phyloP scores from a whole-genome alignment of 1,140 invertebrate genomes.

The Rhopalosiphum maidis region DNA sequence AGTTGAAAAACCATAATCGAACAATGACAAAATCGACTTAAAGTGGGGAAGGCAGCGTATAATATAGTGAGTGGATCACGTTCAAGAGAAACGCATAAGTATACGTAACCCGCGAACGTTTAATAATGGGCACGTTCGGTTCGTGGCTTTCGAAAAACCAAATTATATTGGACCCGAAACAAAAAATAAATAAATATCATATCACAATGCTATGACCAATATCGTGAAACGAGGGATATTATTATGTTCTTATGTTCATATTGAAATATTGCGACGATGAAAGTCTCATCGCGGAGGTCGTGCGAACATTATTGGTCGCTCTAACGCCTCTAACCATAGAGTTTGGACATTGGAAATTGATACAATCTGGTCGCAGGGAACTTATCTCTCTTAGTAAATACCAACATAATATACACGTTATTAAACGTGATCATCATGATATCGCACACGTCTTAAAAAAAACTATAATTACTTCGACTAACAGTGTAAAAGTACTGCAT shows the following conservation, averaged over 20 bases:
- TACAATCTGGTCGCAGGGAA: background rate
- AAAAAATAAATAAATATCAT: background rate
- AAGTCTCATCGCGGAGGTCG: background rate
- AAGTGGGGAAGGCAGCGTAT: background rate
- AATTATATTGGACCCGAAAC: background rate
- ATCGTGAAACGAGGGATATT: background rate
- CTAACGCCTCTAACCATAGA: background rate
- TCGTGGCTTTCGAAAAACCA: slow-evolving; percentile 7
- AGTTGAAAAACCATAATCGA: background rate
- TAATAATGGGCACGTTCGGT: background rate
- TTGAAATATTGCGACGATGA: background rate
- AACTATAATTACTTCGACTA: too few relatives aligned
- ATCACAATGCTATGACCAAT: background rate
- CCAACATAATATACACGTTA: background rate
- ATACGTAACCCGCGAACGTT: slow-evolving; percentile 1
- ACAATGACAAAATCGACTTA: background rate
- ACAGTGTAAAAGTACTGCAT: too few relatives aligned
- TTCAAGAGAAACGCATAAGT: background rate
- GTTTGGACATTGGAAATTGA: background rate
- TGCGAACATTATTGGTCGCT: background rate
- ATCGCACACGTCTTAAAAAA: background rate
- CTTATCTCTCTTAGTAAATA: background rate
- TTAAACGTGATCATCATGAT: too few relatives aligned
- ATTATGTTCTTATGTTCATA: background rate
- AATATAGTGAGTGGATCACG: background rate